Conservation (phyloP, 2,888 invertebrate species). For the Coenonympha arcania region DNA sequence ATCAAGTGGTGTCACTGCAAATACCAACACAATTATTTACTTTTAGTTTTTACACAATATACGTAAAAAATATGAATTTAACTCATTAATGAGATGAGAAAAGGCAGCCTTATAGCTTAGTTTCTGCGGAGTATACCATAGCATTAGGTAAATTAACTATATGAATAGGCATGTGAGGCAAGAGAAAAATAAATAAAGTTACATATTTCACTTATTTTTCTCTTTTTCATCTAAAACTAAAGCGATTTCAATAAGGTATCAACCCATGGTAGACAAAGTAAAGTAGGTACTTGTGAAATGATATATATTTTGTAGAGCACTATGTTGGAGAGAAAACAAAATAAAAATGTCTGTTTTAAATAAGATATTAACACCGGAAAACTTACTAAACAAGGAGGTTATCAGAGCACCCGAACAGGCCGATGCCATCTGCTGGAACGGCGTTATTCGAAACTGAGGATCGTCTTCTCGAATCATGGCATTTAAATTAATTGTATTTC, state of each 20-base stretch:
- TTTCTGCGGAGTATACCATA: too few relatives aligned
- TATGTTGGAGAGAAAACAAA: background rate
- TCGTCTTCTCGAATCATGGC: slow-evolving; percentile 78
- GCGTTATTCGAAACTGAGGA: slow-evolving; percentile 83
- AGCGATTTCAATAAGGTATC: too few relatives aligned
- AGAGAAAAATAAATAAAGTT: too few relatives aligned
- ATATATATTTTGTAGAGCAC: background rate
- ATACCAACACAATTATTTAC: slow-evolving; percentile 9
- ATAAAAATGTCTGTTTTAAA: background rate
- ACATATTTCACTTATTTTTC: too few relatives aligned
- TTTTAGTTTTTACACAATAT: too few relatives aligned
- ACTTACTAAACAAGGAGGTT: slow-evolving; percentile 89
- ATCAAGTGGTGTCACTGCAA: slow-evolving; percentile 96
- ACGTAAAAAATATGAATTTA: too few relatives aligned
- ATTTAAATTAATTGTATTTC: slow-evolving; percentile 26
- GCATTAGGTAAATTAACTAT: too few relatives aligned
- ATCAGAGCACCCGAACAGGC: slow-evolving; percentile 91
- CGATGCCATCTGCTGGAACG: slow-evolving; percentile 87
- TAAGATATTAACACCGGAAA: background rate
- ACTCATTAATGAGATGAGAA: too few relatives aligned
- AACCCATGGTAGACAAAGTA: too few relatives aligned
- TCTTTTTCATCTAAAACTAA: too few relatives aligned
- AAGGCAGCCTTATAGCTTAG: too few relatives aligned
- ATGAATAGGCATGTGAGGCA: too few relatives aligned
- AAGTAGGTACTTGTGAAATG: background rate